Evolutionary conservation across 1,140 invertebrate species (phyloP).

Genomic region (Odontomachus brunneus): DNA sequence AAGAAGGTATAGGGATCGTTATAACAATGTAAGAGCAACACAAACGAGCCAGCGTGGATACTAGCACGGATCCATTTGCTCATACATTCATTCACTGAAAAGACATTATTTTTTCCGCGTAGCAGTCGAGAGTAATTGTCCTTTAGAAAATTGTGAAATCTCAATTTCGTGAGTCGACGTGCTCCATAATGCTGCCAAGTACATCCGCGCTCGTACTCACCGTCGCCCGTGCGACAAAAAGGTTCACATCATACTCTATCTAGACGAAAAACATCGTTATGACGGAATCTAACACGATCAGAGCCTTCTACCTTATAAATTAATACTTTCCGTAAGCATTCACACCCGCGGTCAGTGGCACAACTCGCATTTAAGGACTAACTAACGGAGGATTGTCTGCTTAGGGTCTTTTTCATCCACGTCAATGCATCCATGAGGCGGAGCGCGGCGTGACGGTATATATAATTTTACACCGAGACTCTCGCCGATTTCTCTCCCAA

Average conservation of each 20-base stretch:
- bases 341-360: constrained; percentile 65
- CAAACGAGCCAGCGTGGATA: constrained; percentile 55
- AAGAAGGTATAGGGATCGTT: constrained; percentile 56
- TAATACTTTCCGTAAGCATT: constrained; percentile 77
- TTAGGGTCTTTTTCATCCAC: constrained; percentile 75
- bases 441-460: background rate
- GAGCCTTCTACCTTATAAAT: constrained; percentile 69
- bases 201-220: constrained; percentile 54
- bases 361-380: constrained; percentile 71
- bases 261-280: constrained; percentile 46
- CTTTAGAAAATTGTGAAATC: background rate
- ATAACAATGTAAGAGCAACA: constrained; percentile 62
- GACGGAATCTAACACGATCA: constrained; percentile 18
- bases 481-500: background rate
- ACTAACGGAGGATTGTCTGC: constrained; percentile 76
- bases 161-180: background rate
- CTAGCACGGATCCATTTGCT: constrained; percentile 18
- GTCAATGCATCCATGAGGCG: constrained; percentile 68
- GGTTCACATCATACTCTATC: constrained; percentile 19
- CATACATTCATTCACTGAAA: background rate
- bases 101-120: background rate
- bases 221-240: constrained; percentile 2
- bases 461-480: background rate
- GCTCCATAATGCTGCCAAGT: background rate
- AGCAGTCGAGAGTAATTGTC: too few relatives aligned